Percentiles rank a stretch among this genome's conserved stretches.
These are phyloP conservation scores for Drosophila hydei DNA, from an alignment of 1,140 invertebrate genomes.

Conservation along the genomic window DNA sequence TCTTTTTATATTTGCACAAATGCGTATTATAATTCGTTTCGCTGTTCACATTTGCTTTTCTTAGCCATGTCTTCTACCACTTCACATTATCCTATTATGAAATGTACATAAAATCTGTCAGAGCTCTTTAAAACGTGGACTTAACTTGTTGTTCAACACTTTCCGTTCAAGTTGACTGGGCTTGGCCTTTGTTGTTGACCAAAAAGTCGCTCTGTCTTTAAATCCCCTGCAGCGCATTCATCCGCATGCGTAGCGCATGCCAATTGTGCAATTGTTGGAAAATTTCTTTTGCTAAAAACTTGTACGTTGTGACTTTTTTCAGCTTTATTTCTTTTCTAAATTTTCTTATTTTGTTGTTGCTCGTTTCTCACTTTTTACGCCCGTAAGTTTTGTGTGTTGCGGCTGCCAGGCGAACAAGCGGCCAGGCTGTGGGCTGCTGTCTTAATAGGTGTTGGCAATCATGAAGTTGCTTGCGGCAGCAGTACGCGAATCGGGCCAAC, in stretches of 20 bases:
- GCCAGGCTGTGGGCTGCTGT: constrained; percentile 29
- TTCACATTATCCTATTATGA: not conserved
- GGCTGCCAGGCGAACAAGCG: constrained; percentile 9
- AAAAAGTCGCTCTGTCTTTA: constrained; percentile 33
- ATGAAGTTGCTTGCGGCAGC: constrained; percentile 54
- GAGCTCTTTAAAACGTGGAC: constrained; percentile 1
- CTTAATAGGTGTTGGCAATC: constrained; percentile 71
- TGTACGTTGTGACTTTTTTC: constrained; percentile 61
- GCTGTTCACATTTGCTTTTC: too few relatives aligned
- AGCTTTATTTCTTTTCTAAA: not conserved
- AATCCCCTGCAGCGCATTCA: constrained; percentile 54
- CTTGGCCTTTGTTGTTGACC: constrained; percentile 37
- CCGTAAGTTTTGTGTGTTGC: constrained; percentile 56
- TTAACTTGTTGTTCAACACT: not conserved
- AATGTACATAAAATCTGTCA: not conserved
- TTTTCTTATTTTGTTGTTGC: constrained; percentile 34
- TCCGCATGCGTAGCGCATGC: constrained; percentile 68
- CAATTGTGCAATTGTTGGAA: constrained; percentile 77
- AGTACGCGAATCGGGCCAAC: constrained; percentile 33
- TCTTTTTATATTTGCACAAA: too few relatives aligned
- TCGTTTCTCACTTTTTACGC: constrained; percentile 38
- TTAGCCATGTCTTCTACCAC: too few relatives aligned
- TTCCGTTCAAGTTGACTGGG: constrained; percentile 6
- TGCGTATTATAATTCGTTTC: too few relatives aligned
- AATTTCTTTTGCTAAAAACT: constrained; percentile 69